Percentiles rank a stretch among this genome's conserved stretches.
Conservation (phyloP, 30 jellyfish, hydroid and myxozoan genomes). For the Rhopilema esculentum region DNA sequence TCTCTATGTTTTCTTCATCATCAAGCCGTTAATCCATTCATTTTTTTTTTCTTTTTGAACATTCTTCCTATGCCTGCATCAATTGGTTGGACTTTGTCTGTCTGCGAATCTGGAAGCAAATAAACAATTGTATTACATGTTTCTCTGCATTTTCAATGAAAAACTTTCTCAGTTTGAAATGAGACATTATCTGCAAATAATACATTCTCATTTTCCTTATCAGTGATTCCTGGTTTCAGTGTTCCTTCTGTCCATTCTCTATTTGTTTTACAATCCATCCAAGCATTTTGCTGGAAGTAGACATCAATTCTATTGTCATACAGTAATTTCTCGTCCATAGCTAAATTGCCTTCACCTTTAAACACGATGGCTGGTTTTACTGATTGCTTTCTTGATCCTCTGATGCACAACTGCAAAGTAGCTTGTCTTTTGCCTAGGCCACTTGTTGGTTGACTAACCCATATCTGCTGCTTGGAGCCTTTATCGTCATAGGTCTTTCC, state of each 20-base stretch:
- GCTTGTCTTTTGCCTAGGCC: constrained; percentile 55
- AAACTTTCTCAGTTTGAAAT: constrained; percentile 21
- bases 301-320: constrained; percentile 53
- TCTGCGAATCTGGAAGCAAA: constrained; percentile 27
- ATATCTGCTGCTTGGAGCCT: constrained; percentile 44
- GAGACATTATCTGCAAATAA: constrained; percentile 53
- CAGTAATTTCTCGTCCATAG: constrained; percentile 15
- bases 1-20: constrained; percentile 48
- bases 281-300: constrained; percentile 40
- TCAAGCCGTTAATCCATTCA: constrained; percentile 46
- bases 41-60: constrained; percentile 33
- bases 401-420: constrained; percentile 48
- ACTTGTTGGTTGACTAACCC: constrained; percentile 55
- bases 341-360: constrained; percentile 40
- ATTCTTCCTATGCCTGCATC: constrained; percentile 44
- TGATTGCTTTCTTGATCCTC: constrained; percentile 46
- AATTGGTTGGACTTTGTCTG: constrained; percentile 58
- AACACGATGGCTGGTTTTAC: constrained; percentile 51
- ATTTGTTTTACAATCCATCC: constrained; percentile 54
- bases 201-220: constrained; percentile 40
- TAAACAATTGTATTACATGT: constrained; percentile 37
- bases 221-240: constrained; percentile 45
- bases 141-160: constrained; percentile 49
- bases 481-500: constrained; percentile 24
- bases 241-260: constrained; percentile 60